Base-by-base conservation (phyloP, 2,113 vertebrate species). In the Ptilonorhynchus violaceus region DNA sequence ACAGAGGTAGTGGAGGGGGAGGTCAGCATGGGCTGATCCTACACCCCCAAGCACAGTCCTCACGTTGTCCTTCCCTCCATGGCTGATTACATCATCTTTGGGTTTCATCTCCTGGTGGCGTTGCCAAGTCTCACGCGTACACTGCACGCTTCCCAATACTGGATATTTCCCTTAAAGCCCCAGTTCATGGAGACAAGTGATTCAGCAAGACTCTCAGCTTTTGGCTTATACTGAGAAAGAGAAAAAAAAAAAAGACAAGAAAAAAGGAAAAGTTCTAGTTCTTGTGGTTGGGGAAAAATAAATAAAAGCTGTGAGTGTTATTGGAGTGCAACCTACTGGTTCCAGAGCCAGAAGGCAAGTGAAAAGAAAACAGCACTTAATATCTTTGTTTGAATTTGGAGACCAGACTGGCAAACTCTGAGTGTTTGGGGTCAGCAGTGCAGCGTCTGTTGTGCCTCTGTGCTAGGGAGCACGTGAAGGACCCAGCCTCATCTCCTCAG, bases 311-410 rank as follows among this genome's bases (percentile, higher is more conserved):
- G 72, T 92, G 88, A 92, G 67, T 88, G 72, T 55, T 88, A 81
- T 91, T 62, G 86, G 63, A 95, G 79, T 58, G 67, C 83, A 94
- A 74, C 83, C 59, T 90, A 83, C 64, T 86, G 59, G 59, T 83
- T 95, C 66, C 76, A 86, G 59, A 93, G 78, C 79, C 95, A 94
- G 88, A 80, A 96, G 91, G 64, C 74, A 95, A 93, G 74, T 56
- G 78, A 74, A 93, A 89, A 88, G 58, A 93, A 90, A 94, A 62
- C 58, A 93, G 15, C 46, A 70, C 69, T 83, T 86, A 95, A 83
- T 88, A 92, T 84, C 50, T 88, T 69, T 82, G 11, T 80, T 93
- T 97, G 91, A 80, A 91, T 93, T 86, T 10, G 7, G 42, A 92
- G 74, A 59, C 60, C 56, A 28, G 81, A 55, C 56, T 72, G 74